Conservation (phyloP, 1,140 invertebrate species). For the Cataglyphis hispanica region DNA sequence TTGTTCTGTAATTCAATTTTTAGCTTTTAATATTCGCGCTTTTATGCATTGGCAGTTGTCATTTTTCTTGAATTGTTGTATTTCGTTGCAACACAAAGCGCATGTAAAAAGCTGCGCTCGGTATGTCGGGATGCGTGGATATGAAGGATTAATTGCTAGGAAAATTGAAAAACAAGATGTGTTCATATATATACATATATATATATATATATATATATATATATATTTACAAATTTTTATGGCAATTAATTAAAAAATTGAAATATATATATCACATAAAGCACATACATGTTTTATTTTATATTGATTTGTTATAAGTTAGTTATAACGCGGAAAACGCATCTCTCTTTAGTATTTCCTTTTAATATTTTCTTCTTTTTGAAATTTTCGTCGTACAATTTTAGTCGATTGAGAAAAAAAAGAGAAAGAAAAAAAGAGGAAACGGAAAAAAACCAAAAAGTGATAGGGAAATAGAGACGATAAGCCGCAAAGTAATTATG, state of each 20-base stretch:
- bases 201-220: no score
- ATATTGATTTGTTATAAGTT: no score
- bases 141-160: conserved; percentile 7
- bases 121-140: neutral
- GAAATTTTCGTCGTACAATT: neutral
- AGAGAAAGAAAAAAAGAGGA: neutral
- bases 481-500: neutral
- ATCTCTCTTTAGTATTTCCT: neutral
- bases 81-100: conserved; percentile 37
- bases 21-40: conserved; percentile 57
- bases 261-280: no score
- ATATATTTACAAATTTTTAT: no score
- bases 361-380: neutral
- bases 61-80: conserved; percentile 56
- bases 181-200: no score
- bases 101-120: conserved; percentile 24
- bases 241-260: no score
- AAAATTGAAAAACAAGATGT: conserved; percentile 11
- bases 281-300: neutral
- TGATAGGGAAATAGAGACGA: no score
- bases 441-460: no score
- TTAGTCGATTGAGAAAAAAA: neutral
- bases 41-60: conserved; percentile 56
- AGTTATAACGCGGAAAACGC: no score
- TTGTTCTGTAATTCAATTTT: conserved; percentile 64